phyloP scores from a whole-genome alignment of 2,797 vertebrate species.

The Euphonia xanthogaster region DNA sequence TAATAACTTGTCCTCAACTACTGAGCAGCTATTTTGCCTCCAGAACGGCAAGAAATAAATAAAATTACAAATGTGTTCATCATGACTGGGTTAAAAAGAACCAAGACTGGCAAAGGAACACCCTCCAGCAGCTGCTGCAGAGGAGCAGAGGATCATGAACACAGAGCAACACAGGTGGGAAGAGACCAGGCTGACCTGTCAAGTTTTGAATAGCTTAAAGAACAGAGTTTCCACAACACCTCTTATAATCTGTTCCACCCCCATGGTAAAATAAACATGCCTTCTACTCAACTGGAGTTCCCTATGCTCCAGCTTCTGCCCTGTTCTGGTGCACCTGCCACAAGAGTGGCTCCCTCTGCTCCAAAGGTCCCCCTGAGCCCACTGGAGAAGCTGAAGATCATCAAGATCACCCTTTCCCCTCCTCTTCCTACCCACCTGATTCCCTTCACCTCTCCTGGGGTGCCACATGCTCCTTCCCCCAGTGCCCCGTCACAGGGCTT shows the following conservation, averaged over 20 bases:
- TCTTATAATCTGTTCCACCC: not conserved
- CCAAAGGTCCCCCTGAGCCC: rapidly evolving
- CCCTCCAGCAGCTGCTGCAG: not conserved
- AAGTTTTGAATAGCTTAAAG: not conserved
- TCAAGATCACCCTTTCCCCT: not conserved
- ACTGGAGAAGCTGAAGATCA: not conserved
- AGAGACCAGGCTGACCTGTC: not conserved
- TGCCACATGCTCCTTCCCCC: not conserved
- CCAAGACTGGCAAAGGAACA: not conserved
- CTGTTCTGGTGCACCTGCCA: not conserved
- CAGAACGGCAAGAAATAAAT: not conserved
- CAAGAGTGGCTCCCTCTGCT: not conserved
- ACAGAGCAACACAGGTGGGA: rapidly evolving
- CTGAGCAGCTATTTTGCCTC: not conserved
- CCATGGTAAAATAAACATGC: not conserved
- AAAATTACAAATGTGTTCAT: not conserved
- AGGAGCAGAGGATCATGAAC: not conserved
- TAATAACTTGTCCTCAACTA: not conserved
- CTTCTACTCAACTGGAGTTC: not conserved
- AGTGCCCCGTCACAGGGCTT: not conserved
- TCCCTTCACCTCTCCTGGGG: not conserved
- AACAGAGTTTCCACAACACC: not conserved
- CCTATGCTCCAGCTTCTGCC: not conserved
- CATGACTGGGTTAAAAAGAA: not conserved
- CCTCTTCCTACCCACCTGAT: not conserved